Percentiles rank a stretch among this genome's conserved stretches.
phyloP scores from a whole-genome alignment of 2,113 vertebrate species.

The Varanus salvator region DNA sequence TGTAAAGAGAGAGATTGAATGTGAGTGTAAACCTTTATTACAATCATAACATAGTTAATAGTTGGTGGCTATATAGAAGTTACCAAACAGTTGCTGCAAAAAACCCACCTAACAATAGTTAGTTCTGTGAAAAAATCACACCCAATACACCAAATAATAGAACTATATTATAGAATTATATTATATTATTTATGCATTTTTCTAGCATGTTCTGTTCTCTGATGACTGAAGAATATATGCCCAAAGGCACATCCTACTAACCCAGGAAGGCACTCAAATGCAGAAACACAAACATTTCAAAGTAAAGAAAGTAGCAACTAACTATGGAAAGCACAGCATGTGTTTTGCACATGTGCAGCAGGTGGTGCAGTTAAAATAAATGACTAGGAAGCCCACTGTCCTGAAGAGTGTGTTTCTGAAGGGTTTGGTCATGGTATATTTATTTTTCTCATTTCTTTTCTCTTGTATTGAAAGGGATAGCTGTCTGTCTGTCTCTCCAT shows the following conservation, averaged over 20 bases:
- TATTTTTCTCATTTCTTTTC: neutral
- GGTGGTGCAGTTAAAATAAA: neutral
- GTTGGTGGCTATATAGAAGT: too few species aligned
- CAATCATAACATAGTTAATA: too few species aligned
- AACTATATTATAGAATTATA: neutral
- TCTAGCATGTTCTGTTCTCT: neutral
- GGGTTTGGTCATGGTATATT: neutral
- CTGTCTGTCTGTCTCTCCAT: too few species aligned
- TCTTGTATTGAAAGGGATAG: neutral
- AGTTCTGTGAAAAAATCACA: neutral
- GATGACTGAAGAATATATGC: neutral
- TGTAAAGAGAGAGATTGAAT: too few species aligned
- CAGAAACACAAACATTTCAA: neutral
- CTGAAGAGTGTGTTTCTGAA: neutral
- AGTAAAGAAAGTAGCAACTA: neutral
- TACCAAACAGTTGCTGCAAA: neutral
- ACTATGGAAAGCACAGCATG: neutral
- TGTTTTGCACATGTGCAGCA: neutral
- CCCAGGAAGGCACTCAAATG: neutral
- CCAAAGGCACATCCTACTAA: neutral
- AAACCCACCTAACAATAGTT: neutral
- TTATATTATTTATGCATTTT: neutral
- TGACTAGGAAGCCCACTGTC: neutral
- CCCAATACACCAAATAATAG: neutral
- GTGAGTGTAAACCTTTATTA: too few species aligned